Conservation (phyloP, 64 coral and sea anemone genomes). For the Dendrophyllia cribrosa region DNA sequence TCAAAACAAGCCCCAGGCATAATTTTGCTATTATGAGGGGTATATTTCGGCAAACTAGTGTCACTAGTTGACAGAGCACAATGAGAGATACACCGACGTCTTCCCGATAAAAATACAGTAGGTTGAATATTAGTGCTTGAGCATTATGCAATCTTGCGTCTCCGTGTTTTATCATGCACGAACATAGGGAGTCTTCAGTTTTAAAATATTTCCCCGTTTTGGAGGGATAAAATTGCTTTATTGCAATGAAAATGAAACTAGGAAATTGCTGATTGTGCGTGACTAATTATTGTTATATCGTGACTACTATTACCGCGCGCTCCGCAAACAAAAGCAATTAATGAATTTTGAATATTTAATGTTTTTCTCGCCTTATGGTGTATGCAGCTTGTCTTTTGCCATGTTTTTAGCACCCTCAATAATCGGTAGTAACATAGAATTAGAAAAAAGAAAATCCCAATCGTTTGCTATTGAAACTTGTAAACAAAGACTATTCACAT, state of each 20-base stretch:
- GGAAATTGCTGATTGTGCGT: slow-evolving; percentile 34
- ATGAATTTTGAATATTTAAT: background rate
- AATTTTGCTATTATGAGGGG: background rate
- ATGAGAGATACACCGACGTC: too few relatives aligned
- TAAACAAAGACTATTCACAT: too few relatives aligned
- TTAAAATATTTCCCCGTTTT: background rate
- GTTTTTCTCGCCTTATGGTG: background rate
- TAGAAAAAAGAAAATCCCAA: background rate
- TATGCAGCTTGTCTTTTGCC: background rate
- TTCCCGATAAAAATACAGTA: too few relatives aligned
- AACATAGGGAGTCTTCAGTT: background rate
- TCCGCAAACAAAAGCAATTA: background rate
- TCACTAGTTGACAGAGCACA: too few relatives aligned
- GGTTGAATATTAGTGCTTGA: too few relatives aligned
- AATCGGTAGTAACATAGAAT: background rate
- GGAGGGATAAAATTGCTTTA: background rate
- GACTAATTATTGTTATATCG: slow-evolving; percentile 49
- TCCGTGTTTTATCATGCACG: too few relatives aligned
- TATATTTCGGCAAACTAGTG: too few relatives aligned
- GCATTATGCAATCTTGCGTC: too few relatives aligned
- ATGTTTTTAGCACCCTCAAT: background rate
- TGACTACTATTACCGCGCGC: background rate
- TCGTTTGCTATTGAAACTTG: background rate
- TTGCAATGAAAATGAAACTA: background rate
- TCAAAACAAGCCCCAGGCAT: background rate